These are phyloP conservation scores for Cecidostiba fungosa DNA, from an alignment of 2,888 invertebrate genomes.

Conservation along the genomic window DNA sequence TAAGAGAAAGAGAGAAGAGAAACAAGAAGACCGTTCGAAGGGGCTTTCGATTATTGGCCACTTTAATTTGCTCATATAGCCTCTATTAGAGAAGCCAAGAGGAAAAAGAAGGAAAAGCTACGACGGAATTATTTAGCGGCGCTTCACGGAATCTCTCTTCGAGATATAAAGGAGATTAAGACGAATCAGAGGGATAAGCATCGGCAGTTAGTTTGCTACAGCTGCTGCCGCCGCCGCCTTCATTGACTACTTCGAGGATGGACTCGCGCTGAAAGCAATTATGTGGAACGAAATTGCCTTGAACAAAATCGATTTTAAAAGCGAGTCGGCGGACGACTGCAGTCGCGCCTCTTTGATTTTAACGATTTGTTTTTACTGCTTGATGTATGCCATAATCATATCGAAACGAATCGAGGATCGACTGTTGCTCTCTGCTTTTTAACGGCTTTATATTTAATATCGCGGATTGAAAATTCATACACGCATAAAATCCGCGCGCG, in stretches of 20 bases:
- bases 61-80: conserved; percentile 50
- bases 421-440: not conserved
- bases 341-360: not conserved
- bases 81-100: conserved; percentile 21
- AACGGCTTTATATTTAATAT: not conserved
- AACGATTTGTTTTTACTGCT: not conserved
- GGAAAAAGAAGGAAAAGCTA: not conserved
- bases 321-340: not conserved
- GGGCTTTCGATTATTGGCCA: conserved; percentile 49
- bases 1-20: not conserved
- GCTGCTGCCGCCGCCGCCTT: not conserved
- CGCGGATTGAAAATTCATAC: not conserved
- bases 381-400: not conserved
- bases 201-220: conserved; percentile 48
- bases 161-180: conserved; percentile 58
- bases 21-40: not conserved
- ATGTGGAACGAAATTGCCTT: conserved; percentile 23
- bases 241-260: not conserved
- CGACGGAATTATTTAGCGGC: conserved; percentile 34
- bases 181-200: conserved; percentile 58
- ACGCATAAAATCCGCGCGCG: not conserved
- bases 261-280: conserved; percentile 21
- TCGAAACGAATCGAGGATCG: too few relatives aligned
- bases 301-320: conserved; percentile 29
- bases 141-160: not conserved